Percentiles rank a stretch among this genome's conserved stretches.
phyloP scores from a whole-genome alignment of 2,888 invertebrate genomes.

The Frankliniella intonsa region DNA sequence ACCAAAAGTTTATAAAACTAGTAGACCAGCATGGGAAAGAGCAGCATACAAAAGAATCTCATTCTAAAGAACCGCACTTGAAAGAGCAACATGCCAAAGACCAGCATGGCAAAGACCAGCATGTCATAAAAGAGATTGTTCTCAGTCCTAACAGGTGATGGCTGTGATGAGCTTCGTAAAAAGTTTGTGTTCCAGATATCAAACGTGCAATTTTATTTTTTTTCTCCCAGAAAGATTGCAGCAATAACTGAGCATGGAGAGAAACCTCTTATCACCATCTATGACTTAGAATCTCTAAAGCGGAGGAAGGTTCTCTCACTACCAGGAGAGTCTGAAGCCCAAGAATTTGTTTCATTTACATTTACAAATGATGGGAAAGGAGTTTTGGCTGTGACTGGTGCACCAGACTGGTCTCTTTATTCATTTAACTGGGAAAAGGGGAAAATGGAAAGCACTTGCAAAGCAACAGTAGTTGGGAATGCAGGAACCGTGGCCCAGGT shows the following conservation, averaged over 20 bases:
- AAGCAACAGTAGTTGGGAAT: conserved; percentile 62
- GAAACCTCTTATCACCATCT: conserved; percentile 63
- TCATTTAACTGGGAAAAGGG: conserved; percentile 79
- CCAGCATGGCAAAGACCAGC: background rate
- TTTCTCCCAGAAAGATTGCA: conserved; percentile 54
- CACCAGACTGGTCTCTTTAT: conserved; percentile 76
- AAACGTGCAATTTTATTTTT: background rate
- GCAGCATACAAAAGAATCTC: background rate
- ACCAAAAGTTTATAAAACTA: conserved; percentile 67
- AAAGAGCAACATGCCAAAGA: background rate
- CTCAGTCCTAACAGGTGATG: conserved; percentile 65
- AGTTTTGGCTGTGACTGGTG: conserved; percentile 71
- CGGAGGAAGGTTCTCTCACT: conserved; percentile 62
- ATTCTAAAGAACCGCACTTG: background rate
- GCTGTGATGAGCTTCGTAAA: background rate
- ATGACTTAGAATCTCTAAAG: conserved; percentile 65
- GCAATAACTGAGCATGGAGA: conserved; percentile 51
- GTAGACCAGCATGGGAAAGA: conserved; percentile 53
- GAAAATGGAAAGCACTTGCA: conserved; percentile 69
- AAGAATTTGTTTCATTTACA: conserved; percentile 64
- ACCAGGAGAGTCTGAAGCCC: conserved; percentile 57
- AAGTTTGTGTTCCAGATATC: background rate
- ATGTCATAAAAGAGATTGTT: conserved; percentile 52
- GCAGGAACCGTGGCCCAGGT: conserved; percentile 61
- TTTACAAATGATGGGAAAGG: conserved; percentile 81